phyloP scores from a whole-genome alignment of 2,113 vertebrate genomes.

The Tympanuchus pallidicinctus region DNA sequence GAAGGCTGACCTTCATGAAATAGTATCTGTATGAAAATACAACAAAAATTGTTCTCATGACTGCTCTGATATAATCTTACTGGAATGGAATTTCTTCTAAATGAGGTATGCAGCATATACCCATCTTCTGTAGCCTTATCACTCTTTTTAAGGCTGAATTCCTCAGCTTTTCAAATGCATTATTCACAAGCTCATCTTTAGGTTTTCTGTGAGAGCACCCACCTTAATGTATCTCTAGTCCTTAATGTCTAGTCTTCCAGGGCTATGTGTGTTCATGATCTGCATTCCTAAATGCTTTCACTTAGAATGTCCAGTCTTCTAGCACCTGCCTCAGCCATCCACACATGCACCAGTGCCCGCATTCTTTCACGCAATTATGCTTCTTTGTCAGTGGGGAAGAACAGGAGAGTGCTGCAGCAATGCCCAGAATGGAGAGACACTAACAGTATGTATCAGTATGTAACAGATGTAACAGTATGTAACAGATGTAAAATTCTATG shows the following conservation, averaged over 20 bases:
- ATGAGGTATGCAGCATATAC: not conserved
- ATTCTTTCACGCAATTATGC: not conserved
- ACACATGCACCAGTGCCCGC: not conserved
- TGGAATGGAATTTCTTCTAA: conserved; percentile 1
- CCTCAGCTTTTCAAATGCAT: not conserved
- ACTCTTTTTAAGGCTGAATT: not conserved
- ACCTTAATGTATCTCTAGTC: not conserved
- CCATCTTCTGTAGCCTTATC: not conserved
- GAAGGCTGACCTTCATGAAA: not conserved
- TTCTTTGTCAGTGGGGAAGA: not conserved
- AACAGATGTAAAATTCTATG: not conserved
- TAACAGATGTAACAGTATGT: no score
- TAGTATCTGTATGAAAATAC: not conserved
- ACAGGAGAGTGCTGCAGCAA: not conserved
- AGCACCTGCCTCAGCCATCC: not conserved
- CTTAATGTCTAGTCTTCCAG: not conserved
- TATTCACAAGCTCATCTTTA: not conserved
- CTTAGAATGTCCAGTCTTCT: not conserved
- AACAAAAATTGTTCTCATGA: not conserved
- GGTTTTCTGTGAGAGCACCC: not conserved
- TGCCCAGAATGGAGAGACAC: not conserved
- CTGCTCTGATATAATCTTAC: not conserved
- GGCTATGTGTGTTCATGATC: not conserved
- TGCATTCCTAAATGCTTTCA: not conserved
- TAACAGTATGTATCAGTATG: not conserved